A percentile compares a stretch with the other conserved stretches of the same genome.
phyloP scores from a whole-genome alignment of 30 jellyfish, hydroid and myxozoan genomes.

The Aurelia sp. region DNA sequence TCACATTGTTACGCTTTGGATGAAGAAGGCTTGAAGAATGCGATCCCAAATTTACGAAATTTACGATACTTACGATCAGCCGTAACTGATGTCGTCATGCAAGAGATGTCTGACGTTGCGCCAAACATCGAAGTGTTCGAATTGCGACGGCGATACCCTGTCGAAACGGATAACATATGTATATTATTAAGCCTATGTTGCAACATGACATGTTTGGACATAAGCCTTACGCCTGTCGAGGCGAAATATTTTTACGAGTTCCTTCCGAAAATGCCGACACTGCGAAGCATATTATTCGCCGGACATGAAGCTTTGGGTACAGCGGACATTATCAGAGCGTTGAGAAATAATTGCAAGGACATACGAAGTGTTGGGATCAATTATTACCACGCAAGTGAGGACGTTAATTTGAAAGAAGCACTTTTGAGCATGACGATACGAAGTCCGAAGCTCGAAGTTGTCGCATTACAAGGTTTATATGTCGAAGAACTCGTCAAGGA shows the following conservation, averaged over 20 bases:
- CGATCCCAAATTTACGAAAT: slow-evolving; percentile 3
- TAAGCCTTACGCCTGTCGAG: slow-evolving; percentile 55
- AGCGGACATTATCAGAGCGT: slow-evolving; percentile 9
- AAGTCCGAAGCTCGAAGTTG: slow-evolving; percentile 16
- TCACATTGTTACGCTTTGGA: slow-evolving; percentile 66
- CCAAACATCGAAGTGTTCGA: slow-evolving; percentile 35
- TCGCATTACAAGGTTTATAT: slow-evolving; percentile 25
- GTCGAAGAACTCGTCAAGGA: slow-evolving; percentile 16
- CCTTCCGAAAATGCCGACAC: slow-evolving; percentile 37
- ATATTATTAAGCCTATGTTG: slow-evolving; percentile 10
- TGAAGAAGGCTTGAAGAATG: slow-evolving; percentile 35
- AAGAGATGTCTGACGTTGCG: slow-evolving; percentile 4
- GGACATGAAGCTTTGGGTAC: slow-evolving; percentile 57
- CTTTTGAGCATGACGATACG: slow-evolving; percentile 7
- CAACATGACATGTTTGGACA: slow-evolving; percentile 31
- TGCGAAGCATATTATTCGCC: slow-evolving; percentile 28
- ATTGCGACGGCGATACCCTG: slow-evolving; percentile 52
- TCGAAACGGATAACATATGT: slow-evolving; percentile 2
- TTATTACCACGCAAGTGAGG: slow-evolving; percentile 54
- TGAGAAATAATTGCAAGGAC: slow-evolving; percentile 21
- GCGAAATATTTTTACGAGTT: slow-evolving; percentile 35
- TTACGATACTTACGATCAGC: slow-evolving; percentile 58
- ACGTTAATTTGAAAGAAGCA: slow-evolving; percentile 20
- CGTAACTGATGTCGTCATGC: slow-evolving; percentile 50
- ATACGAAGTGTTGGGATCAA: slow-evolving; percentile 20